Percentiles rank a stretch among this genome's conserved stretches.
These are phyloP conservation scores for Halesus radiatus DNA, from an alignment of 1,140 invertebrate species.

Conservation along the genomic window DNA sequence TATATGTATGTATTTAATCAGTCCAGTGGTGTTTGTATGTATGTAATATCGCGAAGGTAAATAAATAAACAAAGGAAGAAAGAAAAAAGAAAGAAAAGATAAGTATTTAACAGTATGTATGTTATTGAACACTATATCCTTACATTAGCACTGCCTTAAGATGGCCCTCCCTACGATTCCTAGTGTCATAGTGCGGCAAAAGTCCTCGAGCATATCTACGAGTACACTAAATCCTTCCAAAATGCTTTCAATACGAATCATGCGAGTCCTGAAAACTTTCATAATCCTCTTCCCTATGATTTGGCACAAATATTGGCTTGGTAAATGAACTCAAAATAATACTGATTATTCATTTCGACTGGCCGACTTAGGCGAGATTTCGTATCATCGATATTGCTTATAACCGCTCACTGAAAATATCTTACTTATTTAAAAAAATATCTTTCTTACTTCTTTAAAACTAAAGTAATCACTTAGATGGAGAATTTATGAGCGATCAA, in stretches of 20 bases:
- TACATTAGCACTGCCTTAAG: conserved; percentile 32
- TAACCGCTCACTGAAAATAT: background rate
- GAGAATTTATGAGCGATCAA: background rate
- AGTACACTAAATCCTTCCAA: conserved; percentile 2
- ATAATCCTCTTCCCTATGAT: conserved; percentile 1
- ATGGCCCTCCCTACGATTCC: conserved; percentile 4
- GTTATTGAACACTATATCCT: conserved; percentile 31
- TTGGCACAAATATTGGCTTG: conserved; percentile 32
- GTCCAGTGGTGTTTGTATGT: conserved; percentile 13
- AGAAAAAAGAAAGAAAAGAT: background rate
- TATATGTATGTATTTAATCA: conserved; percentile 27
- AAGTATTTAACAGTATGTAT: conserved; percentile 30
- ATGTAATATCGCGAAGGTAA: background rate
- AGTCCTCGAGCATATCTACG: background rate
- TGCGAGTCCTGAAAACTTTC: conserved; percentile 18
- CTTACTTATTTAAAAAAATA: conserved; percentile 28
- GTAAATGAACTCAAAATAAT: conserved; percentile 7
- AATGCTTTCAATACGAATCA: conserved; percentile 1
- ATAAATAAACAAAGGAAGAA: background rate
- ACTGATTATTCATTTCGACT: background rate
- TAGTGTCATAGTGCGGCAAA: conserved; percentile 27
- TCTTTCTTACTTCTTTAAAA: conserved; percentile 25
- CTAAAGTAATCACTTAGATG: conserved; percentile 18
- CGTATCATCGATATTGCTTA: conserved; percentile 12
- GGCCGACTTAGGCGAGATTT: background rate